phyloP scores from a whole-genome alignment of 2,888 invertebrate genomes.

The Diplazon laetatorius region DNA sequence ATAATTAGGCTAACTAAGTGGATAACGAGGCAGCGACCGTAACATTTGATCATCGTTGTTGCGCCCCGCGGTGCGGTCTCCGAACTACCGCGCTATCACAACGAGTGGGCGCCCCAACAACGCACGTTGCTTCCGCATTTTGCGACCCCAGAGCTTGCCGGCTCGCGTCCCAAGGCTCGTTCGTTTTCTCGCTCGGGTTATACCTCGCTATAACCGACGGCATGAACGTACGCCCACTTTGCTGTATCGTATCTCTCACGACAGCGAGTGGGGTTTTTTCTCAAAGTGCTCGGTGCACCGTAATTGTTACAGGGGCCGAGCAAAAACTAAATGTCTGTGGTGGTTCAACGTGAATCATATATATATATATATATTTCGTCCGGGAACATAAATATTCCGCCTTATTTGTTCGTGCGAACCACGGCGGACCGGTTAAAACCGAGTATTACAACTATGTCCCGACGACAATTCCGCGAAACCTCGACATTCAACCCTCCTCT shows the following conservation, averaged over 20 bases:
- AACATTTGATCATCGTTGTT: conserved; percentile 69
- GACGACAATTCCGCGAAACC: too few relatives aligned
- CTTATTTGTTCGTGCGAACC: neutral
- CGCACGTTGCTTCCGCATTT: conserved; percentile 13
- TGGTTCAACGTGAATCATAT: neutral
- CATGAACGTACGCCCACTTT: conserved; percentile 42
- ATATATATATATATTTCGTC: neutral
- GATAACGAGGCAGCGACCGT: conserved; percentile 69
- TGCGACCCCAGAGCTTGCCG: conserved; percentile 15
- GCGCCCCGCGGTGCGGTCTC: conserved; percentile 60
- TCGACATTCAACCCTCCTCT: too few relatives aligned
- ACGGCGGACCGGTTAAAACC: too few relatives aligned
- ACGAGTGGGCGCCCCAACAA: conserved; percentile 22
- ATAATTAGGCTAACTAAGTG: conserved; percentile 67
- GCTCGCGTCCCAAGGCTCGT: conserved; percentile 26
- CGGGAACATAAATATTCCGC: neutral
- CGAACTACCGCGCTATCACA: conserved; percentile 38
- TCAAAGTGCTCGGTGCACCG: conserved; percentile 32
- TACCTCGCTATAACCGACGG: conserved; percentile 40
- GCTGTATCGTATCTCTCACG: neutral
- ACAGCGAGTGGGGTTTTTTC: conserved; percentile 33
- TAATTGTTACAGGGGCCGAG: neutral
- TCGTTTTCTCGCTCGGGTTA: conserved; percentile 18
- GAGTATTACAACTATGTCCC: too few relatives aligned
- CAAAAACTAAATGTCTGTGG: neutral